Evolutionary conservation across 2,113 vertebrate species (phyloP).

Genomic region (Tachycineta bicolor): DNA sequence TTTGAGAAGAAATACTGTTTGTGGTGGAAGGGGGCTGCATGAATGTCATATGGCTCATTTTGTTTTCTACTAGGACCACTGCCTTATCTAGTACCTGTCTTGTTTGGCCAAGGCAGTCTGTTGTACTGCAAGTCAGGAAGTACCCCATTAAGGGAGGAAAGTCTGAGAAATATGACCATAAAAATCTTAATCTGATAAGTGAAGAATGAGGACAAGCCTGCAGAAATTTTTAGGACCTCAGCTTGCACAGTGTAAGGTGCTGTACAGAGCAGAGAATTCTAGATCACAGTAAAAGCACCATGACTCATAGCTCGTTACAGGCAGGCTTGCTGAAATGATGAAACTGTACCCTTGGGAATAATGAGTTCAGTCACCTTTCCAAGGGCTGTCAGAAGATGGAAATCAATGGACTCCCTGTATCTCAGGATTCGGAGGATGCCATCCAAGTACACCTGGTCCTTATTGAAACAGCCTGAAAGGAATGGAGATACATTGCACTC

Average conservation of each 20-base stretch:
- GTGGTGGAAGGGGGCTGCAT: not conserved
- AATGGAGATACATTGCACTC: not conserved
- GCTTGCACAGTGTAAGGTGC: not conserved
- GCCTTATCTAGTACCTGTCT: not conserved
- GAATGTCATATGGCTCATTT: not conserved
- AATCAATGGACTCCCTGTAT: conserved; percentile 88
- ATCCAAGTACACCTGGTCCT: conserved; percentile 95
- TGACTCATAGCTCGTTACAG: not conserved
- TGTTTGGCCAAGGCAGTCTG: not conserved
- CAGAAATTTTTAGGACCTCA: not conserved
- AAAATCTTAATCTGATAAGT: not conserved
- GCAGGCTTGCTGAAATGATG: not conserved
- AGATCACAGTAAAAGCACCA: not conserved
- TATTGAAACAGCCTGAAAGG: conserved; percentile 90
- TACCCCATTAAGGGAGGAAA: not conserved
- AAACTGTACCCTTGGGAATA: not conserved
- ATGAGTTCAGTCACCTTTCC: conserved; percentile 84
- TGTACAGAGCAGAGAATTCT: not conserved
- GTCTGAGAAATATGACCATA: not conserved
- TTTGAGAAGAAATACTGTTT: not conserved
- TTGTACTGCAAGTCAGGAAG: not conserved
- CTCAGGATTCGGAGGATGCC: conserved; percentile 90
- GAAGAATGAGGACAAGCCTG: not conserved
- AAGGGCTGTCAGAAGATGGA: conserved; percentile 87
- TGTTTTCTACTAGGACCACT: not conserved